A percentile compares a stretch with the other conserved stretches of the same genome.
Evolutionary conservation across 2,888 invertebrate species (phyloP).

Genomic region (Athetis lepigone): DNA sequence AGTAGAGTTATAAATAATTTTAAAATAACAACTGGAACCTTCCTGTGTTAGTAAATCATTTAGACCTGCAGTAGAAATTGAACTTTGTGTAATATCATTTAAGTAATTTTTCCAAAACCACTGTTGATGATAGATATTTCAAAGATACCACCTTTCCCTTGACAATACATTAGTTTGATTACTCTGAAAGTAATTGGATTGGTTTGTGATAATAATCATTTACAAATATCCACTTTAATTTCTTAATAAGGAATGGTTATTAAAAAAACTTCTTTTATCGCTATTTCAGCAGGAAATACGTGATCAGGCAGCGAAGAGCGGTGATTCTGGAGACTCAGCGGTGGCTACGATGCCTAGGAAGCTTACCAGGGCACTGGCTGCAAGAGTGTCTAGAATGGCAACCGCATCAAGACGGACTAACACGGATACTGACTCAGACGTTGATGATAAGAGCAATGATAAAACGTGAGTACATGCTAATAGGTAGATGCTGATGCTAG

Average conservation of each 20-base stretch:
- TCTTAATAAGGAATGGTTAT: neutral
- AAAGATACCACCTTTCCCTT: neutral
- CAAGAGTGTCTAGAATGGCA: constrained; percentile 92
- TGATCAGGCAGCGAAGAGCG: constrained; percentile 71
- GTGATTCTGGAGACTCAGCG: constrained; percentile 77
- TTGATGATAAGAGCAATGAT: constrained; percentile 86
- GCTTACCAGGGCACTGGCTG: constrained; percentile 93
- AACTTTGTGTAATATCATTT: neutral
- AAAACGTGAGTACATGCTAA: constrained; percentile 80
- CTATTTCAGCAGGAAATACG: constrained; percentile 71
- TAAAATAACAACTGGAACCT: too few species aligned
- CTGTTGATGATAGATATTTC: neutral
- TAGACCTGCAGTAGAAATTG: neutral
- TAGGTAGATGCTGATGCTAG: too few species aligned
- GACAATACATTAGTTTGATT: neutral
- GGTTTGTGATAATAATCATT: too few species aligned
- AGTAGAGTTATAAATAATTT: neutral
- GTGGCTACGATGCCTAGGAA: constrained; percentile 90
- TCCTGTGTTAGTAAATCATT: too few species aligned
- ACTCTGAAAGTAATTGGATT: constrained; percentile 5
- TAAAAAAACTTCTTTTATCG: neutral
- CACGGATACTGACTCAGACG: constrained; percentile 93
- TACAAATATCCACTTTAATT: neutral
- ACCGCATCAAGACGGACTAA: constrained; percentile 88
- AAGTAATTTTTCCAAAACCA: neutral